phyloP scores from a whole-genome alignment of 2,888 invertebrate species.

The Thysanoteuthis rhombus region DNA sequence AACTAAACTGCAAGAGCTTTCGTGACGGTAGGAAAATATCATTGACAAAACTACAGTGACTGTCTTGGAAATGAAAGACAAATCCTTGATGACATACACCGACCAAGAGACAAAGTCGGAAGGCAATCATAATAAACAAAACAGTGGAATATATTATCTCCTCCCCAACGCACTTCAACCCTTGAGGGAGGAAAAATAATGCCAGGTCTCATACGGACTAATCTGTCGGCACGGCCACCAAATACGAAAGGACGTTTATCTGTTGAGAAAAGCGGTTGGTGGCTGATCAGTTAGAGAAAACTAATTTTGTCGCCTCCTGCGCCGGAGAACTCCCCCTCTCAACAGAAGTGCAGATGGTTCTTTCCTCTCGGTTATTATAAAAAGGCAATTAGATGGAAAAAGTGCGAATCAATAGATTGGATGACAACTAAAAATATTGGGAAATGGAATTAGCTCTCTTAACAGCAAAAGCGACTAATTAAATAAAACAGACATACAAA shows the following conservation, averaged over 20 bases:
- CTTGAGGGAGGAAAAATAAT: not conserved
- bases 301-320: not conserved
- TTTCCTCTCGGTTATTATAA: not conserved
- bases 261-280: not conserved
- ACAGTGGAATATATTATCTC: not conserved
- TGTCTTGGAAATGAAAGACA: no score
- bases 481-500: not conserved
- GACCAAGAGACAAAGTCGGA: not conserved
- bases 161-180: not conserved
- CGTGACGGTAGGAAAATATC: no score
- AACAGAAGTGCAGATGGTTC: not conserved
- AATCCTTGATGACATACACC: no score
- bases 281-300: not conserved
- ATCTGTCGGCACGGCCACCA: not conserved
- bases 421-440: not conserved
- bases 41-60: no score
- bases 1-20: no score
- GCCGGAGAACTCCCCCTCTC: not conserved
- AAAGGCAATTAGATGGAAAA: not conserved
- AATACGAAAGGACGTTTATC: not conserved
- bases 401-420: not conserved
- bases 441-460: not conserved
- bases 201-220: not conserved
- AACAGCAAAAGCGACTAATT: not conserved
- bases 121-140: not conserved